Conservation (phyloP, 2,888 invertebrate genomes). For the Amphipyra tragopoginis region DNA sequence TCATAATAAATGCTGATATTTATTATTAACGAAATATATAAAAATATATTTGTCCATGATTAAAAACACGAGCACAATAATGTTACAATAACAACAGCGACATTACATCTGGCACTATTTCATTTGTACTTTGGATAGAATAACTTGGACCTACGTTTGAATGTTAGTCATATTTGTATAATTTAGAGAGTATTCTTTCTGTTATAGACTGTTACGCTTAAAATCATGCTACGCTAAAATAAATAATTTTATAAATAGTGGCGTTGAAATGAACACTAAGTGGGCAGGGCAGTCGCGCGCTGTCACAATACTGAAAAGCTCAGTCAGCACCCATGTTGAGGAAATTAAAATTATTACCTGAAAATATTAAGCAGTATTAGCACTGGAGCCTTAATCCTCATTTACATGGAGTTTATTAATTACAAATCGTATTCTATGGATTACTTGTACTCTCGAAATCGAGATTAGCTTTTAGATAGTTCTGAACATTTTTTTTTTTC, state of each 20-base stretch:
- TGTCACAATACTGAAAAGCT: constrained; percentile 70
- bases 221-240: constrained; percentile 71
- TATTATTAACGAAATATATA: constrained; percentile 62
- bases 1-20: constrained; percentile 80
- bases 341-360: constrained; percentile 63
- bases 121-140: constrained; percentile 68
- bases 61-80: constrained; percentile 50
- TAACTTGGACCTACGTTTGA: constrained; percentile 33
- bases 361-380: constrained; percentile 44
- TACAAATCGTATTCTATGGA: too few relatives aligned
- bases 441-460: too few relatives aligned
- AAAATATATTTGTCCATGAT: constrained; percentile 53
- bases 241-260: constrained; percentile 81
- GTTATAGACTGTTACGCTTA: constrained; percentile 72
- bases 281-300: constrained; percentile 47
- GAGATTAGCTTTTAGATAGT: too few relatives aligned
- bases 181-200: constrained; percentile 65
- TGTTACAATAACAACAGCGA: constrained; percentile 60
- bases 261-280: constrained; percentile 65
- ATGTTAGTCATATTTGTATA: constrained; percentile 44
- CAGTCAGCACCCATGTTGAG: constrained; percentile 76
- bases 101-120: constrained; percentile 66
- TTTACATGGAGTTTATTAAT: not conserved
- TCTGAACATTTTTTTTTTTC: too few relatives aligned
- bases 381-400: not conserved